phyloP scores from a whole-genome alignment of 2,797 vertebrate genomes.

The Siniperca scherzeri region DNA sequence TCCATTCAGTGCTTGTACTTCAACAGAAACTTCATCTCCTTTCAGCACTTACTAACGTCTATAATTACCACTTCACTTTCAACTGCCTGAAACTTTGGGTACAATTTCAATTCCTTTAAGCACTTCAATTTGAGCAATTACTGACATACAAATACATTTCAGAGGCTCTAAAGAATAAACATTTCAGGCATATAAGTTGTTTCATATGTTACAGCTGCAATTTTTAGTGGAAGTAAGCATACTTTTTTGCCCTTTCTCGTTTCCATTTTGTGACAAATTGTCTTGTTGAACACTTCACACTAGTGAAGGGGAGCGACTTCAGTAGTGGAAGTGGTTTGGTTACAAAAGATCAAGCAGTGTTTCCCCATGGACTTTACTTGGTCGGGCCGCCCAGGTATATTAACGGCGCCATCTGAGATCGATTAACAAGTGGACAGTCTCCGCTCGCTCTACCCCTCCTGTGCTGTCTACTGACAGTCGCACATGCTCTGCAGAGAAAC shows the following conservation, averaged over 20 bases:
- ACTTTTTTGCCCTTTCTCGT: background rate
- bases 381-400: no score
- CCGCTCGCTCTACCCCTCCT: no score
- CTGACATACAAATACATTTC: background rate
- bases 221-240: background rate
- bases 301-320: no score
- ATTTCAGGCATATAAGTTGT: background rate
- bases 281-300: background rate
- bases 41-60: background rate
- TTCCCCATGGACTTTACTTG: no score
- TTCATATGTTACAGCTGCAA: background rate
- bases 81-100: background rate
- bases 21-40: background rate
- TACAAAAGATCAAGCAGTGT: no score
- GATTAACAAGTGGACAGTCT: no score
- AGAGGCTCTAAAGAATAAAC: no score
- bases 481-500: no score
- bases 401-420: no score
- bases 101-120: background rate
- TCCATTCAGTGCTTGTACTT: background rate
- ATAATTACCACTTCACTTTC: conserved; percentile 11
- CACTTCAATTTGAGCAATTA: background rate
- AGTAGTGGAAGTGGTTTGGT: no score
- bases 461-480: no score
- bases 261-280: background rate